Base-by-base conservation (phyloP, 2,888 invertebrate genomes). In the Carcina quercana region DNA sequence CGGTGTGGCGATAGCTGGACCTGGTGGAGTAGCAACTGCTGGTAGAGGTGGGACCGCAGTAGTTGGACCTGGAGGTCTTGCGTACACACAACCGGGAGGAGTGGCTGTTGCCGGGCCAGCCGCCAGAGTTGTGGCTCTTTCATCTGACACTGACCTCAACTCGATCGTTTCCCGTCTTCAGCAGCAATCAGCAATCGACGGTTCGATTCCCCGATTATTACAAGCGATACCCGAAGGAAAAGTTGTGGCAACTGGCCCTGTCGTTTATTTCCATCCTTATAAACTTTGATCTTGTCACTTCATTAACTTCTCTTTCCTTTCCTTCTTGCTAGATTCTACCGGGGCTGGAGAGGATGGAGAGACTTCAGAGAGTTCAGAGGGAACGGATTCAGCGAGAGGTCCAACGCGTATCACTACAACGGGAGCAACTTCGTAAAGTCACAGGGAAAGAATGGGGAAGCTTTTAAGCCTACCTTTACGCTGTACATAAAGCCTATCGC, bases 1-100 rank as follows among this genome's bases (percentile, higher is more conserved):
- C 2, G 92, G 93, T 10, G 91, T 93, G 4, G 92, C 92, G 0
- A 92, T 93, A 30, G 93, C 92, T 2, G 92, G 92, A 0, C 92
- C 93, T 0, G 92, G 92, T n/a, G 92, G 92, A 19, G 89, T 92
- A 7, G 93, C 93, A 0, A 92, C 92, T 0, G 92, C 92, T 1
- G 92, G 92, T 8, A 88, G 88, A 53, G 93, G 92, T 5, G 93
- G 93, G 3, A 91, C 92, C 0, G 92, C 93, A 0, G 91, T 93
- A 33, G 92, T 93, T 2, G 92, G 93, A 0, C 92, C 93, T 0
- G 91, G 91, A 21, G 92, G 92, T 1, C 85, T 90, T 10, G 92
- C 92, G 0, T 89, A 91, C 43, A 92, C 91, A 1, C 90, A 90
- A 59, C 91, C 91, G 0, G 88, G 91, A 45, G 91, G 92, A 30